phyloP scores from a whole-genome alignment of 1,140 invertebrate genomes.

The Sesamia nonagrioides region DNA sequence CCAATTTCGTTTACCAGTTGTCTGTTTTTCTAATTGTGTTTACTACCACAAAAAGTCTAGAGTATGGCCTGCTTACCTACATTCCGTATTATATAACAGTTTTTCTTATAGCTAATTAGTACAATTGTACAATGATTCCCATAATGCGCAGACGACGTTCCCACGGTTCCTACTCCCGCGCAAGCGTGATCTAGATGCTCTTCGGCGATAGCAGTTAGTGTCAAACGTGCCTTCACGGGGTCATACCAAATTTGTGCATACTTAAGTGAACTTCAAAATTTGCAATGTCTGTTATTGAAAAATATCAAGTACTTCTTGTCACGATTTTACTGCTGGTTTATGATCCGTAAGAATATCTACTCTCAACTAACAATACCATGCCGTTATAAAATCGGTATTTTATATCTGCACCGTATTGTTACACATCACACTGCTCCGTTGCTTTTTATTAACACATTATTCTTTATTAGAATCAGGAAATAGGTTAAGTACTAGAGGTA shows the following conservation, averaged over 20 bases:
- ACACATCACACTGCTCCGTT: too few relatives aligned
- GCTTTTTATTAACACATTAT: too few relatives aligned
- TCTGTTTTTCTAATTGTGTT: too few relatives aligned
- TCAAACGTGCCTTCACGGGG: constrained; percentile 46
- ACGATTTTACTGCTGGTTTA: neutral
- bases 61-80: neutral
- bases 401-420: too few relatives aligned
- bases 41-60: constrained; percentile 4
- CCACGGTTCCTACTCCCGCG: constrained; percentile 34
- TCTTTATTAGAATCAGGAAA: too few relatives aligned
- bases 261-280: constrained; percentile 24
- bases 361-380: too few relatives aligned
- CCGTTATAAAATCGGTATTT: too few relatives aligned
- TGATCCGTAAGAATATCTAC: too few relatives aligned
- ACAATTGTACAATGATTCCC: constrained; percentile 26
- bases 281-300: neutral
- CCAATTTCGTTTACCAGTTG: too few relatives aligned
- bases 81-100: constrained; percentile 18
- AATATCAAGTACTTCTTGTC: constrained; percentile 25
- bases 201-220: constrained; percentile 64
- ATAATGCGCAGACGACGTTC: constrained; percentile 25
- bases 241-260: constrained; percentile 50
- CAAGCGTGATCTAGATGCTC: constrained; percentile 70
- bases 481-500: too few relatives aligned
- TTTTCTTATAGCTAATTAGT: constrained; percentile 20